Base-by-base conservation (phyloP, 2,888 invertebrate species). In the Sphaeridia pumilis region DNA sequence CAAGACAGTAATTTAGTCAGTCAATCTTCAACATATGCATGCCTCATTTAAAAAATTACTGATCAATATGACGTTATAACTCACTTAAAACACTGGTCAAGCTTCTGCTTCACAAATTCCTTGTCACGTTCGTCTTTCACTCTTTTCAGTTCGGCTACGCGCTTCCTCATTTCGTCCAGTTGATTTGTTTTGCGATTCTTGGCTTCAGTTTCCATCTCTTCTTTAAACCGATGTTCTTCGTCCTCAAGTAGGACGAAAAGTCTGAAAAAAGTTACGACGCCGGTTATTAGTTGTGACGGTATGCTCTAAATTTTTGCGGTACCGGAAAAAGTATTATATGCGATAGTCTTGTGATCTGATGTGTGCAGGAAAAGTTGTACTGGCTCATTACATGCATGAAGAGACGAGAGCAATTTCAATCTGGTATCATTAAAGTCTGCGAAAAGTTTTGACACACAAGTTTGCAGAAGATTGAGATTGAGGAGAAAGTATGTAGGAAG, bases 1-100 rank as follows among this genome's bases (percentile, higher is more conserved):
- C 17, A 43, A 34, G n/a, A 22, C 48, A 26, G 7, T 2, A n/a
- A n/a, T n/a, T n/a, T n/a, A n/a, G n/a, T n/a, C n/a, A n/a, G n/a
- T n/a, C n/a, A n/a, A n/a, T n/a, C n/a, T n/a, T n/a, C n/a, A n/a
- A n/a, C n/a, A n/a, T n/a, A n/a, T n/a, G n/a, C n/a, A n/a, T n/a
- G n/a, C n/a, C n/a, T n/a, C n/a, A n/a, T n/a, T n/a, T n/a, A n/a
- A n/a, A n/a, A n/a, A 24, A 10, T 25, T 20, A 14, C 14, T 31
- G 10, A 31, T 31, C 7, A 10, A 31, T 31, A 31, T 31, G 7
- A 10, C 7, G 14, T 31, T 10, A 41, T 10, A 12, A 41, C 54
- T 53, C 47, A 62, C 63, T 55, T 52, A 49, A 61, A 63, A 10
- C 56, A 51, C 50, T 57, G 55, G 14, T 61, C 54, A 7, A 60